These are phyloP conservation scores for Brachionus paranguensis DNA, from an alignment of 1,140 invertebrate genomes.

Conservation along the genomic window DNA sequence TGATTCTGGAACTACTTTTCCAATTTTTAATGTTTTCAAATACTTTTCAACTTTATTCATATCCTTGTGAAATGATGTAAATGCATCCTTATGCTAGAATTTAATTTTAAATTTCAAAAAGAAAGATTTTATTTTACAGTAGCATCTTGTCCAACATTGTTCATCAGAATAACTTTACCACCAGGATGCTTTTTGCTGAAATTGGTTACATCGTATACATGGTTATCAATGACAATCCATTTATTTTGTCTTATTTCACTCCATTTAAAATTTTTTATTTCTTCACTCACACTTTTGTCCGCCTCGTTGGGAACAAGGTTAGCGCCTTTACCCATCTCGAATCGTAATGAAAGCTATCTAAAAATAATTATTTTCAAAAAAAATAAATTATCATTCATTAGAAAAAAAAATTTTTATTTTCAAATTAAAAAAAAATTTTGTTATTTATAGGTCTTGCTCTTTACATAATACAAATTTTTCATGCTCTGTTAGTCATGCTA, in stretches of 20 bases:
- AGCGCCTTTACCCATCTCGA: background rate
- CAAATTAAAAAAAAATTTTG: background rate
- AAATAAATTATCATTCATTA: background rate
- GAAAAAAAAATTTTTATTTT: background rate
- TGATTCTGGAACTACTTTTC: background rate
- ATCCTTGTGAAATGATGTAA: background rate
- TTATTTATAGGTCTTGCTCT: background rate
- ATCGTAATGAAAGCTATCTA: background rate
- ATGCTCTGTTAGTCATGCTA: background rate
- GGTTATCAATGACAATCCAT: conserved; percentile 51
- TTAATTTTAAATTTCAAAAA: no score
- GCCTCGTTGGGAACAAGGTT: background rate
- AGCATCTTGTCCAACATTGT: conserved; percentile 53
- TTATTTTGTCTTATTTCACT: conserved; percentile 42
- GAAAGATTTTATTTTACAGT: no score
- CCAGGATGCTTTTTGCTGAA: conserved; percentile 52
- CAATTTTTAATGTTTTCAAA: background rate
- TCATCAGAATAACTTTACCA: conserved; percentile 48
- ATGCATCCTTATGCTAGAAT: no score
- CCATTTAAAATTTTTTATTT: conserved; percentile 45
- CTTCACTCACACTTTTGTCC: background rate
- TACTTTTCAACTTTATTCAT: conserved; percentile 1
- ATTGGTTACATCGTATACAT: conserved; percentile 51
- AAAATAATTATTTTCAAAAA: background rate
- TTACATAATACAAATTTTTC: background rate